A percentile compares a stretch with the other conserved stretches of the same genome.
Conservation (phyloP, 2,888 invertebrate genomes). For the Pseudeuparius sepicola region DNA sequence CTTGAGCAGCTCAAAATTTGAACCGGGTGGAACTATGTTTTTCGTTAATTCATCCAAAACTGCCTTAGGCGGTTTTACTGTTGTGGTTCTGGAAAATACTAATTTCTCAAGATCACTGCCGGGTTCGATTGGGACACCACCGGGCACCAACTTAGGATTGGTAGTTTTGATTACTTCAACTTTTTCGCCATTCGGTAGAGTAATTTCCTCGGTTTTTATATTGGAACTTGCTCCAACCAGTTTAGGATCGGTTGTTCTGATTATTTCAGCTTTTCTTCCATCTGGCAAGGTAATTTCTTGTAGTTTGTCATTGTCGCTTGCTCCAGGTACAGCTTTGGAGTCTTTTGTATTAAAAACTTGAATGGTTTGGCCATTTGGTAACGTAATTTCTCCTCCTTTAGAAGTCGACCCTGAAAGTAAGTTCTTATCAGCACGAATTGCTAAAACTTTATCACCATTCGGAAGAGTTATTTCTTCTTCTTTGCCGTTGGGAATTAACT, state of each 20-base stretch:
- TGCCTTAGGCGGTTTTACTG: slow-evolving; percentile 52
- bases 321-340: slow-evolving; percentile 13
- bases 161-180: slow-evolving; percentile 46
- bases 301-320: slow-evolving; percentile 5
- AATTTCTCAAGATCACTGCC: slow-evolving; percentile 34
- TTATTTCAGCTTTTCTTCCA: slow-evolving; percentile 19
- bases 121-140: slow-evolving; percentile 41
- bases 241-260: slow-evolving; percentile 19
- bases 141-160: slow-evolving; percentile 53
- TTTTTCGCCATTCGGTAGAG: slow-evolving; percentile 35
- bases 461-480: slow-evolving; percentile 46
- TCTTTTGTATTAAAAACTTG: slow-evolving; percentile 49
- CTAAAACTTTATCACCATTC: slow-evolving; percentile 64
- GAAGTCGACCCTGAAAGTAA: slow-evolving; percentile 16
- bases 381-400: slow-evolving; percentile 56
- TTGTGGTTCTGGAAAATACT: slow-evolving; percentile 39
- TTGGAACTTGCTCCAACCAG: slow-evolving; percentile 18
- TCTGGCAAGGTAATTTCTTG: slow-evolving; percentile 17
- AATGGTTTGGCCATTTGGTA: slow-evolving; percentile 62
- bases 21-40: slow-evolving; percentile 66
- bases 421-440: slow-evolving; percentile 51
- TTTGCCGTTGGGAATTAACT: slow-evolving; percentile 27
- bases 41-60: slow-evolving; percentile 71
- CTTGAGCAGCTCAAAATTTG: slow-evolving; percentile 72
- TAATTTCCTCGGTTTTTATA: slow-evolving; percentile 32